phyloP scores from a whole-genome alignment of 2,797 vertebrate genomes.

The Acipenser oxyrinchus region DNA sequence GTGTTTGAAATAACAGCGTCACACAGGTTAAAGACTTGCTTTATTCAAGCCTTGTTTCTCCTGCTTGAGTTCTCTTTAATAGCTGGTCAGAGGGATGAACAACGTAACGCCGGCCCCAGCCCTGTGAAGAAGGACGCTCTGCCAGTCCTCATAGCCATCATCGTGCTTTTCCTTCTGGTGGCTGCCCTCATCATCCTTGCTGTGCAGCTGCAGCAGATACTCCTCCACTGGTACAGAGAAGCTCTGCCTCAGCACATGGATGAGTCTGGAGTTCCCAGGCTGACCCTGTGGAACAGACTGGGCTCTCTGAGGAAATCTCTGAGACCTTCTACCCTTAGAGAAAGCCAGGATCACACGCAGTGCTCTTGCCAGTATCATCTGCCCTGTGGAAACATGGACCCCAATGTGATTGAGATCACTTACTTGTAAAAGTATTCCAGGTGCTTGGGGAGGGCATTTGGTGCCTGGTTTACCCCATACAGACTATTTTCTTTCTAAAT shows the following conservation, averaged over 20 bases:
- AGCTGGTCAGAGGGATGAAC: neutral
- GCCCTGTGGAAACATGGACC: neutral
- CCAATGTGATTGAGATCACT: neutral
- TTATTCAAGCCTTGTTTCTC: too few species aligned
- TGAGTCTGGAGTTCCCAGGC: slow-evolving; percentile 32
- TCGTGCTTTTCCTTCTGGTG: slow-evolving; percentile 42
- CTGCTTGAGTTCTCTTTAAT: too few species aligned
- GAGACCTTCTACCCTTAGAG: neutral
- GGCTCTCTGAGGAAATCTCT: slow-evolving; percentile 14
- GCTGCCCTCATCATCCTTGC: slow-evolving; percentile 43
- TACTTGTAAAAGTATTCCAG: neutral
- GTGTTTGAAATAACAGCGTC: too few species aligned
- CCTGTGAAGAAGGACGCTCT: slow-evolving; percentile 31
- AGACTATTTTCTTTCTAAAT: too few species aligned
- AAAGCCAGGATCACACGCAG: neutral
- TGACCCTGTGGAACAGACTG: slow-evolving; percentile 39
- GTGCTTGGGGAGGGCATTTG: too few species aligned
- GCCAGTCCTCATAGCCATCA: slow-evolving; percentile 35
- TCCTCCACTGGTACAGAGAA: slow-evolving; percentile 26
- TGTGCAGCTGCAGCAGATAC: slow-evolving; percentile 44
- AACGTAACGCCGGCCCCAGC: neutral
- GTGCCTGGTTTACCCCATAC: too few species aligned
- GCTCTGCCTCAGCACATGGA: slow-evolving; percentile 35
- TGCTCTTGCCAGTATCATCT: neutral
- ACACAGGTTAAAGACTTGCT: too few species aligned